phyloP scores from a whole-genome alignment of 2,113 vertebrate species.

The Diadophis punctatus region DNA sequence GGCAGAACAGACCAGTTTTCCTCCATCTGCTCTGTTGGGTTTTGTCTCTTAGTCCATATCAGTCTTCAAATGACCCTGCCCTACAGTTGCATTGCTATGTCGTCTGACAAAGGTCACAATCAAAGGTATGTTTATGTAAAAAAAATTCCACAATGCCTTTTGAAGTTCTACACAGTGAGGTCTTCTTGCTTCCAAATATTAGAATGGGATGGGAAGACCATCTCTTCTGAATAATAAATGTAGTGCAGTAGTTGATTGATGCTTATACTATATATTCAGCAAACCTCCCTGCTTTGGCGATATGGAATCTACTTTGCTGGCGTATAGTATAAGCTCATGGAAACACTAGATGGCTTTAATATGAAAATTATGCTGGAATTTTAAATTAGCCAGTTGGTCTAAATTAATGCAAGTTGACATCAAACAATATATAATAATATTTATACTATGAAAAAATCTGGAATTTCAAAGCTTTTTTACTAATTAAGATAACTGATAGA shows the following conservation, averaged over 20 bases:
- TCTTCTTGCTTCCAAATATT: not conserved
- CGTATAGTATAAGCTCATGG: not conserved
- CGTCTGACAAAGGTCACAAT: not conserved
- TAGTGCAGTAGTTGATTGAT: not conserved
- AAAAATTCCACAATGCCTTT: not conserved
- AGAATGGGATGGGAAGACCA: not conserved
- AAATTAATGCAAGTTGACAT: not conserved
- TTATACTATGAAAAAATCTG: not conserved
- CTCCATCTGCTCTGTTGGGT: not conserved
- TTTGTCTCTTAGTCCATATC: not conserved
- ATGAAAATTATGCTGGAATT: not conserved
- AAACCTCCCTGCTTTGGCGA: not conserved
- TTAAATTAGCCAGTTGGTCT: not conserved
- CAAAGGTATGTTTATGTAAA: not conserved
- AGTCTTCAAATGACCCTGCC: not conserved
- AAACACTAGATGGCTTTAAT: not conserved
- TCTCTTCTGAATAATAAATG: not conserved
- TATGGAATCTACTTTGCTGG: not conserved
- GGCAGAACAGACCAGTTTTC: not conserved
- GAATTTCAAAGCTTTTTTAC: not conserved
- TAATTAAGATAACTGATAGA: not conserved
- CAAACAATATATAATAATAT: not conserved
- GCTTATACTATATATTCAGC: not conserved
- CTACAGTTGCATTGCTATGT: not conserved
- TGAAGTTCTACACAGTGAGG: not conserved